Percentiles rank a stretch among this genome's conserved stretches.
These are phyloP conservation scores for Dendrolimus pini DNA, from an alignment of 2,888 invertebrate species.

Conservation along the genomic window DNA sequence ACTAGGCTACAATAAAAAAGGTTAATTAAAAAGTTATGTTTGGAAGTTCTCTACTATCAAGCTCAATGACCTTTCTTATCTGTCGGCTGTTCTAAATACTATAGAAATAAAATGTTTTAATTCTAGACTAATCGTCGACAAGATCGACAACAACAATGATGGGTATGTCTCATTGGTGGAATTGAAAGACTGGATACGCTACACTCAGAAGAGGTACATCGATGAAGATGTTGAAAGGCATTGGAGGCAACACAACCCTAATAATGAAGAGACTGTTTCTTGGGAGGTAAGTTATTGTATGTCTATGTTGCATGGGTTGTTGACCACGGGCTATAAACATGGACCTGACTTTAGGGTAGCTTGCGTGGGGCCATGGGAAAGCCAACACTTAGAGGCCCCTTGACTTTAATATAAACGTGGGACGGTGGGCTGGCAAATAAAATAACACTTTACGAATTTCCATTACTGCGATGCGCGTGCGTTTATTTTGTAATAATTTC, in stretches of 20 bases:
- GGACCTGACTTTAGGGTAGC: too few relatives aligned
- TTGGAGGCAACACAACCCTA: slow-evolving; percentile 94
- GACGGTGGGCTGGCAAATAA: too few relatives aligned
- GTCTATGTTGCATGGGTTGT: neutral
- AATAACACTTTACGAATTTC: too few relatives aligned
- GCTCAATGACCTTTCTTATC: slow-evolving; percentile 20
- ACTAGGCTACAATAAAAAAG: too few relatives aligned
- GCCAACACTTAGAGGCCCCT: too few relatives aligned
- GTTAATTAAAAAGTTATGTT: too few relatives aligned
- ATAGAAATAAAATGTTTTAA: slow-evolving; percentile 3
- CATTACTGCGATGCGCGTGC: too few relatives aligned
- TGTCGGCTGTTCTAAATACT: slow-evolving; percentile 12
- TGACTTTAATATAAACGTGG: too few relatives aligned
- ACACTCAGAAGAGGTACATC: slow-evolving; percentile 95
- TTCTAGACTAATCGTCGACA: slow-evolving; percentile 91
- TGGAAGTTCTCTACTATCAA: neutral
- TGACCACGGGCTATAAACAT: neutral
- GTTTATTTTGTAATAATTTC: too few relatives aligned
- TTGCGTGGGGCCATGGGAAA: too few relatives aligned
- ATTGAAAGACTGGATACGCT: slow-evolving; percentile 96
- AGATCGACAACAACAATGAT: slow-evolving; percentile 92
- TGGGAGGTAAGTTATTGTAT: slow-evolving; percentile 81
- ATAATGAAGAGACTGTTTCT: slow-evolving; percentile 82
- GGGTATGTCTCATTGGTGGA: slow-evolving; percentile 90
- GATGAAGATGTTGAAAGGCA: slow-evolving; percentile 94